Base-by-base conservation (phyloP, 1,140 invertebrate genomes). In the Drosophila ananassae region DNA sequence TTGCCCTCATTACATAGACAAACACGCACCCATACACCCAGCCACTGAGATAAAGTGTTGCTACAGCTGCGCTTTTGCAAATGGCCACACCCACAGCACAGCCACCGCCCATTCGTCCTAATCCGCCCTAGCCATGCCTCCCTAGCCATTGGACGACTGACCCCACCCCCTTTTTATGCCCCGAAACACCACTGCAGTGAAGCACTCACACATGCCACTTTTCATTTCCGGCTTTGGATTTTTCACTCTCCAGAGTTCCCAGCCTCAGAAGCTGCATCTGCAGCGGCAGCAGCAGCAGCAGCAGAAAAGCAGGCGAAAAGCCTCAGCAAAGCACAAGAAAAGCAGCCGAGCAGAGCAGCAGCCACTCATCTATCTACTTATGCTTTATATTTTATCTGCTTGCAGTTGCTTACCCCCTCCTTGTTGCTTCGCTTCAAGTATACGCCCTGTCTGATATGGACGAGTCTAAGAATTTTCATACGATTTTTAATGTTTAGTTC, bases 1-100 rank as follows among this genome's bases (percentile, higher is more conserved):
- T 87, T 87, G 82, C 71, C 82, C 78, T 87, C 78, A 87, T 87
- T 87, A 82, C 82, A 81, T 85, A 85, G 82, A 75, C 77, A 85
- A 78, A 81, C 82, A 81, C 64, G 73, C 68, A 81, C 64, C 68
- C 68, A 77, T 44, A 64, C 53, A 57, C 5, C 41, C n/a, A 7
- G 10, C 13, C 53, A 73, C 52, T 47, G 57, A 77, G 71, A 67
- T 73, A 79, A 84, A 77, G 62, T 80, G 77, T 79, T 76, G 81
- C 76, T 75, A 73, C 81, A 84, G 80, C 80, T 84, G 80, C 67
- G 79, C 79, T 82, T 82, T 82, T 82, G 75, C 74, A 74, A 73
- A 81, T 73, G 64, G 73, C 78, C 78, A 64, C 67, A 61, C 73
- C 58, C 64, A 59, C 58, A 39, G 28, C 50, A 37, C 34, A 37